Percentiles rank a stretch among this genome's conserved stretches.
These are phyloP conservation scores for Terrapene triunguis DNA, from an alignment of 2,113 vertebrate species.

Conservation along the genomic window DNA sequence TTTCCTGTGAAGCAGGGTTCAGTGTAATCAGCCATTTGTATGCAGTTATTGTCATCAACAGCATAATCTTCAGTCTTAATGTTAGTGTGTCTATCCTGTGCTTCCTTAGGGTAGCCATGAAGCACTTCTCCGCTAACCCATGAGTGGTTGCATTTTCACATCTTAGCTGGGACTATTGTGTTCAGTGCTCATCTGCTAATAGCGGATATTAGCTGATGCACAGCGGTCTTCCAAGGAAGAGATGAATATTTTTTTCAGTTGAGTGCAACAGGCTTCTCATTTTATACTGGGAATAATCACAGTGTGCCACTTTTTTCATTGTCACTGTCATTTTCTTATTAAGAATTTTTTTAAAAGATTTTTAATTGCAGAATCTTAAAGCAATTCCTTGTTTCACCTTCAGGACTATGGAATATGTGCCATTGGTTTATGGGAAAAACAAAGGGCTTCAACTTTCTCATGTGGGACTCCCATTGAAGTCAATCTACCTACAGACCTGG, in stretches of 20 bases:
- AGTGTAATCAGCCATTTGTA: constrained; percentile 25
- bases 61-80: constrained; percentile 35
- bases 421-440: constrained; percentile 53
- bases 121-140: neutral
- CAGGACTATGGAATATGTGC: constrained; percentile 59
- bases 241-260: neutral
- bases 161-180: constrained; percentile 2
- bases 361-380: constrained; percentile 67
- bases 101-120: constrained; percentile 45
- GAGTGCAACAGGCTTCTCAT: constrained; percentile 39
- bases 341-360: constrained; percentile 16
- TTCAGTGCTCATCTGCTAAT: constrained; percentile 56
- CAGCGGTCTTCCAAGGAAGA: constrained; percentile 49
- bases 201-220: constrained; percentile 62
- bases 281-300: constrained; percentile 66
- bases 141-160: constrained; percentile 5
- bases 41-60: constrained; percentile 44
- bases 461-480: constrained; percentile 56
- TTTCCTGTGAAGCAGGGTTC: constrained; percentile 5
- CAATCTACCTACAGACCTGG: constrained; percentile 60
- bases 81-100: neutral
- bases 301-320: constrained; percentile 56
- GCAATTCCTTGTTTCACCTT: constrained; percentile 63
- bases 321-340: constrained; percentile 48
- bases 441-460: constrained; percentile 21